Evolutionary conservation across 1,140 invertebrate species (phyloP), one percentile per base, ranked within the genome.

Genomic region (Heliconius hermathena): DNA sequence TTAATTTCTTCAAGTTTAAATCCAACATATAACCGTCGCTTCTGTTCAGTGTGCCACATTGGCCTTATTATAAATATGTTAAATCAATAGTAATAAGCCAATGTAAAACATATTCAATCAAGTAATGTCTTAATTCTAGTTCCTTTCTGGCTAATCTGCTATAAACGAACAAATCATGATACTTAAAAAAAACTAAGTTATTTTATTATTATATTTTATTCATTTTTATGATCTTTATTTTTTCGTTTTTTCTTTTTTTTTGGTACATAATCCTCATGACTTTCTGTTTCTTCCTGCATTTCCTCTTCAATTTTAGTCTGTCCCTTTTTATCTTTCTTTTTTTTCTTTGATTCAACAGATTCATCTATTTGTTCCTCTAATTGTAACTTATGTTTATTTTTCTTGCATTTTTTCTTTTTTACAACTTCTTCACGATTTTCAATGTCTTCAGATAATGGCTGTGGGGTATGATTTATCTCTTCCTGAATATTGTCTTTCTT

Each of bases 221-320:
- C 1, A 57, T 57, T 57, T n/a, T 78, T 36, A 71, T 79, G 77
- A 60, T 84, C 60, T 81, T 87, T 86, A 77, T 89, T 87, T 87
- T 90, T 91, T 81, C 84, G 87, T 78, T 91, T 93, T 77, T 91
- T 93, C 84, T 93, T 93, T 82, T 93, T 93, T 79, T 90, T 88
- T 74, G 89, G 87, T 81, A 81, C 57, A 81, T 85, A 81, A 84
- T 86, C 79, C 41, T 88, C 82, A 26, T 77, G 22, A 78, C 71
- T 73, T 73, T 33, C 74, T 80, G 11, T 26, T 29, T 73, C 66
- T 71, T 84, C 66, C 54, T 41, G 38, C 60, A 29, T 13, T 26
- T 26, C 5, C 26, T 29, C 22, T 66, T 66, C 41, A 60, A 74
- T 33, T 70, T 78, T 77, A 77, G 5, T 54, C 5, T 76, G 41